Evolutionary conservation across 2,888 invertebrate species (phyloP).

Genomic region (Zhengitettix transpicula): DNA sequence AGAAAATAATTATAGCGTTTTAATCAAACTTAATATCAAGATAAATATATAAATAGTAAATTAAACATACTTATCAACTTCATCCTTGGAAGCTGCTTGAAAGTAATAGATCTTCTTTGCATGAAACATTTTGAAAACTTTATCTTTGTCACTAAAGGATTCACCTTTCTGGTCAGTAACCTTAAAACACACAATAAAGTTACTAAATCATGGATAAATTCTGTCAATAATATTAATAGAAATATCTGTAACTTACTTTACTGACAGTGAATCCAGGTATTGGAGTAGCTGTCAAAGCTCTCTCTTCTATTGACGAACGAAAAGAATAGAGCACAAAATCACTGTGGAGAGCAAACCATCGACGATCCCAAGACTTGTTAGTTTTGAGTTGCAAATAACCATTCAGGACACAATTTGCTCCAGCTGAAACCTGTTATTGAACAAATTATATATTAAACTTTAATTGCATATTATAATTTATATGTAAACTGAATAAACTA

Average conservation of each 20-base stretch:
- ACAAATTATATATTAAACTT: conserved; percentile 14
- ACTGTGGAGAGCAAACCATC: conserved; percentile 36
- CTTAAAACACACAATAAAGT: neutral
- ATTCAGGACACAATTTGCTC: conserved; percentile 29
- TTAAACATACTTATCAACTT: conserved; percentile 26
- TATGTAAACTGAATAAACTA: conserved; percentile 3
- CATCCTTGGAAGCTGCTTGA: conserved; percentile 29
- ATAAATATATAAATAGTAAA: neutral
- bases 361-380: conserved; percentile 31
- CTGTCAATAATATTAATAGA: neutral
- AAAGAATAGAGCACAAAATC: conserved; percentile 39
- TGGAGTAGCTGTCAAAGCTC: conserved; percentile 38
- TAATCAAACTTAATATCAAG: neutral
- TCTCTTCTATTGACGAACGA: conserved; percentile 28
- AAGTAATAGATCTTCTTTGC: conserved; percentile 31
- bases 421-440: conserved; percentile 28
- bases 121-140: conserved; percentile 30
- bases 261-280: conserved; percentile 37
- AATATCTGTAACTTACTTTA: conserved; percentile 17
- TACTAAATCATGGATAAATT: neutral
- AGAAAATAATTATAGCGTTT: neutral
- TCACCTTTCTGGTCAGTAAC: conserved; percentile 13
- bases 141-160: conserved; percentile 22
- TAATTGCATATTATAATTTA: neutral
- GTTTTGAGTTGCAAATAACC: conserved; percentile 32